Base-by-base conservation (phyloP, 2,797 vertebrate species). In the Ctenopoma multispine region DNA sequence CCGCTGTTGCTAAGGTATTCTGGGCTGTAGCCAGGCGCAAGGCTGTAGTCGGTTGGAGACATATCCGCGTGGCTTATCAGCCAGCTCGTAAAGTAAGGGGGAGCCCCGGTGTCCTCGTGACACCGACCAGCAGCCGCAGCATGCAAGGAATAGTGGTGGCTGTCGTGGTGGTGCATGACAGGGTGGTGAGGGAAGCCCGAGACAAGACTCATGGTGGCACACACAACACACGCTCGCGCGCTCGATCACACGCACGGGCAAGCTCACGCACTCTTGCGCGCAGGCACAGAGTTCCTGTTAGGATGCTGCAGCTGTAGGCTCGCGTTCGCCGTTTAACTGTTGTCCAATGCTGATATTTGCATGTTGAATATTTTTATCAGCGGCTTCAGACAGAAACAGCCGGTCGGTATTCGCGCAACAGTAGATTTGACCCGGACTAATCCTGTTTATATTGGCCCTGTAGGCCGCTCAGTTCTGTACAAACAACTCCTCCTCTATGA, bases 21-120 rank as follows among this genome's bases (percentile, higher is more conserved):
- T 5, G 92, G 92, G 67, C 92, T 93, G 82, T 89, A 92, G 20
- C 86, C 85, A 41, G 87, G 85, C 11, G 92, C 83, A 3, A 90
- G 85, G 60, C 88, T 94, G 56, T 99, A 99, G 79, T 98, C 97
- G 4, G 96, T 96, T 93, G 90, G 97, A 89, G 97, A 98, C 95
- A 99, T 96, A 88, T 99, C 97, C 48, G 97, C 95, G 88, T 98
- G 97, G 87, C 97, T 96, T 79, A 99, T 97, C 38, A 99, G 91
- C 97, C 97, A 99, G 84, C 97, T 97, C n/a, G 97, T 97, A 87
- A 99, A 99, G 86, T 99, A 99, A 4, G 97, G 96, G 90, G 96
- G 90, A 6, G 87, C 90, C 1, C 87, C 90, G 57, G 87, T 59
- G 34, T 98, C 97, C 90, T 98, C 97, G 87, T 97, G 94, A 91